Conservation (phyloP, 2,113 vertebrate species). For the Coptodon rendalli region DNA sequence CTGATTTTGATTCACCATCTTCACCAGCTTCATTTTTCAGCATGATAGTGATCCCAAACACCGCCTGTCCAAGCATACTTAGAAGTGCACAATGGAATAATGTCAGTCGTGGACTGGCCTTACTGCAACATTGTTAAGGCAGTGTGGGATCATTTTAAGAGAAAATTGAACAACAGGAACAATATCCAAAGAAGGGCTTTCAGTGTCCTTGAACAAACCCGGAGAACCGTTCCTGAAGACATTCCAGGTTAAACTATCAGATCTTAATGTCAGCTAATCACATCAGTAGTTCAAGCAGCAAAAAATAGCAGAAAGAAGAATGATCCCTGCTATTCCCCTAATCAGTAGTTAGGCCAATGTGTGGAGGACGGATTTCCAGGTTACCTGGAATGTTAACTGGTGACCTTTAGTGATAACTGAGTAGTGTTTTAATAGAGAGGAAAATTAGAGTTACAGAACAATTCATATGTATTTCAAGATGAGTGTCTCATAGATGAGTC, state of each 20-base stretch:
- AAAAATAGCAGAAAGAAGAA: background rate
- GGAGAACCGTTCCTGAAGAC: background rate
- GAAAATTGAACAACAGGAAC: background rate
- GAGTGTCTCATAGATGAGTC: background rate
- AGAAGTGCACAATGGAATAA: background rate
- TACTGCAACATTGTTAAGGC: background rate
- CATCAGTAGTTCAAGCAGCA: background rate
- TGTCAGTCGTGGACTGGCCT: background rate
- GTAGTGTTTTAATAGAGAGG: background rate
- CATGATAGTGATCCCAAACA: background rate
- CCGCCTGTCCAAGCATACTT: background rate
- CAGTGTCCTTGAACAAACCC: background rate
- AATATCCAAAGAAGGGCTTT: background rate
- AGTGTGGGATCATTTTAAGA: background rate
- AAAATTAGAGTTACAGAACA: background rate
- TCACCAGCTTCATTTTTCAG: background rate
- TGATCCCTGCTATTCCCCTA: background rate
- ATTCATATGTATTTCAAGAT: background rate
- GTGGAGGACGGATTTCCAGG: background rate
- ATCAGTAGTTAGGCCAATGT: background rate
- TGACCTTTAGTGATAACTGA: background rate
- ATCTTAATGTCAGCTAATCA: background rate
- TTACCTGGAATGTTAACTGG: background rate
- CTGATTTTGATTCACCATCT: background rate
- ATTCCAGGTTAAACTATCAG: background rate